Evolutionary conservation across 2,888 invertebrate species (phyloP).

Genomic region (Ichneumoninae sp.): DNA sequence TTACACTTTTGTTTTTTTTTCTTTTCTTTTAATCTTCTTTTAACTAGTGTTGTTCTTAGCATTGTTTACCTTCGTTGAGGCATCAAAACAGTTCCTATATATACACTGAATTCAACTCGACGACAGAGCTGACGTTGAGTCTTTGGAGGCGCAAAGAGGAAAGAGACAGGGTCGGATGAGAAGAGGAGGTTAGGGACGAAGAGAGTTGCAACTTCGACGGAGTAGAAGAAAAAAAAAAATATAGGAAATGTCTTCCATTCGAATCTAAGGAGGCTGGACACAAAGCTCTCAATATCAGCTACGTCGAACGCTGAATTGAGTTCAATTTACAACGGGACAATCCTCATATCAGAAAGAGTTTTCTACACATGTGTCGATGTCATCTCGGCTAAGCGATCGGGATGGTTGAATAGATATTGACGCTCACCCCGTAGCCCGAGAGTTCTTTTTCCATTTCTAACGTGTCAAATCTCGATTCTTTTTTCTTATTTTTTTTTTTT

Average conservation of each 20-base stretch:
- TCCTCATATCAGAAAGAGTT: slow-evolving; percentile 73
- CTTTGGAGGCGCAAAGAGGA: slow-evolving; percentile 64
- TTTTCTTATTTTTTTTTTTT: slow-evolving; percentile 5
- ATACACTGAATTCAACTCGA: slow-evolving; percentile 77
- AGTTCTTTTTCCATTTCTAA: slow-evolving; percentile 10
- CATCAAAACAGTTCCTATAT: slow-evolving; percentile 75
- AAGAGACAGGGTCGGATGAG: neutral
- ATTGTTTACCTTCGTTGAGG: slow-evolving; percentile 66
- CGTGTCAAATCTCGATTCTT: slow-evolving; percentile 37
- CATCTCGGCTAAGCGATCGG: slow-evolving; percentile 5
- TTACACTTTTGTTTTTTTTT: slow-evolving; percentile 65
- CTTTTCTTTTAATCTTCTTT: slow-evolving; percentile 41
- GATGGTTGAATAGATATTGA: neutral
- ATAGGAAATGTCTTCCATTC: slow-evolving; percentile 1
- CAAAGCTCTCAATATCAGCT: slow-evolving; percentile 68
- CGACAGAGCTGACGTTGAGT: slow-evolving; percentile 70
- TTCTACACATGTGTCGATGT: slow-evolving; percentile 38
- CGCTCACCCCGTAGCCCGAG: slow-evolving; percentile 3
- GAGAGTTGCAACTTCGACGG: slow-evolving; percentile 18
- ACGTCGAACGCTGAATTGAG: slow-evolving; percentile 67
- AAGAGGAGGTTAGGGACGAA: slow-evolving; percentile 3
- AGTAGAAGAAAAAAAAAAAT: slow-evolving; percentile 29
- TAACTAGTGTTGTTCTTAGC: slow-evolving; percentile 62
- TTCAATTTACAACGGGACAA: slow-evolving; percentile 78
- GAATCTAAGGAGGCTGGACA: slow-evolving; percentile 32